A percentile compares a stretch with the other conserved stretches of the same genome.
Evolutionary conservation across 2,888 invertebrate genomes (phyloP).

Genomic region (Cyaniris semiargus): DNA sequence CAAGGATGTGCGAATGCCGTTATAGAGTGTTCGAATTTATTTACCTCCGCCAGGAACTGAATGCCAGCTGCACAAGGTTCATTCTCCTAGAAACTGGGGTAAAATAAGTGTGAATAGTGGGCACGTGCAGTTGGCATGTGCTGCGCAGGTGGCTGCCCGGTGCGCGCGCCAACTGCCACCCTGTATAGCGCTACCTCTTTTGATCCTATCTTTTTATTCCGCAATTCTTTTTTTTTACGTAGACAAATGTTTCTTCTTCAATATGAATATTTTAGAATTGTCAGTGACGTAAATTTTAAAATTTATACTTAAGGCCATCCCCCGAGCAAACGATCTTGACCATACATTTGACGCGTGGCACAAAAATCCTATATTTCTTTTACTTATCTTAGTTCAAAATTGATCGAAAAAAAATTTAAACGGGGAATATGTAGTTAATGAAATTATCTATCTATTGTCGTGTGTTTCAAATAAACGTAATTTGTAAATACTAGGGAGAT

Average conservation of each 20-base stretch:
- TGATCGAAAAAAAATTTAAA: no score
- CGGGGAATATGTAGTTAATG: no score
- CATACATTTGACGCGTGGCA: no score
- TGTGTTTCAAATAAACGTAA: no score
- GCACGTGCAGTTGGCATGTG: slow-evolving; percentile 46
- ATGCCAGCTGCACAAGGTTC: not conserved
- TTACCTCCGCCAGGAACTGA: not conserved
- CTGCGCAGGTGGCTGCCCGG: slow-evolving; percentile 51
- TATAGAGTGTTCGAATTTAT: not conserved
- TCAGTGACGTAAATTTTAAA: not conserved
- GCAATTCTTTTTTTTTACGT: not conserved
- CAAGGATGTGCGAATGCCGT: slow-evolving; percentile 24
- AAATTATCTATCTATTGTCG: no score
- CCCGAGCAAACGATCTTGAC: no score
- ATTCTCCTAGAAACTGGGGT: not conserved
- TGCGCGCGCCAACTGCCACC: slow-evolving; percentile 47
- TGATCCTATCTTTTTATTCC: slow-evolving; percentile 5
- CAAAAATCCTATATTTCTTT: no score
- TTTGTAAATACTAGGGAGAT: no score
- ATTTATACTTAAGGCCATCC: not conserved
- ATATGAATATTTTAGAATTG: not conserved
- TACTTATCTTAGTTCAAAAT: no score
- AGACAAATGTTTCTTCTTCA: not conserved
- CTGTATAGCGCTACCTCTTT: slow-evolving; percentile 28
- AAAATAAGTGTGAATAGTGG: not conserved